Percentiles rank a stretch among this genome's conserved stretches.
Evolutionary conservation across 2,888 invertebrate genomes (phyloP).

Genomic region (Cremastobaeus sp.): DNA sequence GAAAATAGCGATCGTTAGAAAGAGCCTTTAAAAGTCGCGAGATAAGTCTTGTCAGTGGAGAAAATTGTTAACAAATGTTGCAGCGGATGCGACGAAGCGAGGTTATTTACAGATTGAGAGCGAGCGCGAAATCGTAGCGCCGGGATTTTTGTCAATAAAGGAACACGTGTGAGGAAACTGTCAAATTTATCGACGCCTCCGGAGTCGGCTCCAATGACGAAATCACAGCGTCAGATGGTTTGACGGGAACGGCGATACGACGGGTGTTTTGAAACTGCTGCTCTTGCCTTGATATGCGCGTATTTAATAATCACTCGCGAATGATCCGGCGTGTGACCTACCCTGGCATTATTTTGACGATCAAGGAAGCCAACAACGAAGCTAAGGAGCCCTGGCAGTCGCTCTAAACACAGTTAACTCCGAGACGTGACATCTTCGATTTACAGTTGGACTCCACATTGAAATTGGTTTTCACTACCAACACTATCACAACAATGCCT

Average conservation of each 20-base stretch:
- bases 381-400: not conserved
- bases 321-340: conserved; percentile 49
- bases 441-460: conserved; percentile 59
- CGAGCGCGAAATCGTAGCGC: not conserved
- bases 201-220: too few relatives aligned
- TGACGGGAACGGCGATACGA: too few relatives aligned
- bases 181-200: too few relatives aligned
- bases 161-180: conserved; percentile 6
- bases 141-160: conserved; percentile 3
- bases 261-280: too few relatives aligned
- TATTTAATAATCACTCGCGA: too few relatives aligned
- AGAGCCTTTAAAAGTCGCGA: too few relatives aligned
- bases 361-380: conserved; percentile 7
- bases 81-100: too few relatives aligned
- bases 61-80: too few relatives aligned
- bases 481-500: conserved; percentile 45
- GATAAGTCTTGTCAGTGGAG: too few relatives aligned
- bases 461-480: conserved; percentile 39
- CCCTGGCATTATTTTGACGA: conserved; percentile 62
- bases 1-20: too few relatives aligned
- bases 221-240: too few relatives aligned
- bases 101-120: conserved; percentile 23
- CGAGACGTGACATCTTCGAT: conserved; percentile 62
- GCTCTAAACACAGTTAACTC: conserved; percentile 57
- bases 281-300: too few relatives aligned